Evolutionary conservation across 2,113 vertebrate genomes (phyloP).

Genomic region (Cynopterus brachyotis): DNA sequence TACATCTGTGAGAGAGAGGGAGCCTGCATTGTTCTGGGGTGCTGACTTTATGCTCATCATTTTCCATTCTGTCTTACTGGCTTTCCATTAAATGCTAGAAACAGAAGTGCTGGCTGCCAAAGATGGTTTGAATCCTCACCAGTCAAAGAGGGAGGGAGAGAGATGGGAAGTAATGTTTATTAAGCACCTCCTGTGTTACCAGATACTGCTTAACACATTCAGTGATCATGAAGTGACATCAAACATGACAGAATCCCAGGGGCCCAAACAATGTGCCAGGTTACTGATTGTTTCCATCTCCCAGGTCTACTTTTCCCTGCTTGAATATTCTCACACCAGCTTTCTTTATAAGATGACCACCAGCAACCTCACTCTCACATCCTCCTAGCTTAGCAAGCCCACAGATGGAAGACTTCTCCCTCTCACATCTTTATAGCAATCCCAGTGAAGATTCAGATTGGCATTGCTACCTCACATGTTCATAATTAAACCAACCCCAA

Average conservation of each 20-base stretch:
- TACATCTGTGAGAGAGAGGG: not conserved
- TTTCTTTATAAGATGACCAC: not conserved
- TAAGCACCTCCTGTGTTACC: not conserved
- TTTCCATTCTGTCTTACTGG: not conserved
- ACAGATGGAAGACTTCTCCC: not conserved
- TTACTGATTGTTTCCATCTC: not conserved
- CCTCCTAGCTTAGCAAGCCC: not conserved
- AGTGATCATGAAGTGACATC: not conserved
- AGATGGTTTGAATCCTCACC: not conserved
- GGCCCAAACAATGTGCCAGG: not conserved
- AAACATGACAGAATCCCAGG: not conserved
- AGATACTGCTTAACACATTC: not conserved
- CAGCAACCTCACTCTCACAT: not conserved
- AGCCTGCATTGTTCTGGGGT: not conserved
- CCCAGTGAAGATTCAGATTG: not conserved
- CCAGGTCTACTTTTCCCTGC: not conserved
- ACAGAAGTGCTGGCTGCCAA: not conserved
- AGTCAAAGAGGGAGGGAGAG: constrained; percentile 20
- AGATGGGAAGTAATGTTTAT: not conserved
- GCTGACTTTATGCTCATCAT: not conserved
- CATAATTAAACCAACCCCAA: not conserved
- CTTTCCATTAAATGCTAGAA: constrained; percentile 22
- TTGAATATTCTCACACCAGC: not conserved
- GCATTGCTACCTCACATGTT: not conserved
- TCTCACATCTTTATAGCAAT: not conserved